Conservation (phyloP, 2,113 vertebrate genomes). For the Lamprologus speciosus region DNA sequence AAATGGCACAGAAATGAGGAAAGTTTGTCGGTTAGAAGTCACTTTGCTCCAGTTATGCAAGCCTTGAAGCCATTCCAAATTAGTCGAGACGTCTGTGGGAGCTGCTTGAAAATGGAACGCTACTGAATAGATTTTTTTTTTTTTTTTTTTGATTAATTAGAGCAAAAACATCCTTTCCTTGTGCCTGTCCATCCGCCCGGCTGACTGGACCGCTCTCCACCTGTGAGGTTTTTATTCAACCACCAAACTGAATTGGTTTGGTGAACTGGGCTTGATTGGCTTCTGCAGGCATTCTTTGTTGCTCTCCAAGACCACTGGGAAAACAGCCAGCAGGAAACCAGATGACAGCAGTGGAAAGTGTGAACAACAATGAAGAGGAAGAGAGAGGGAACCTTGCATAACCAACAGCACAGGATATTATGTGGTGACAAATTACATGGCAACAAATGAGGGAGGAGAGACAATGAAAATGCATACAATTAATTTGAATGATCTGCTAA, state of each 20-base stretch:
- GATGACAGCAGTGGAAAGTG: neutral
- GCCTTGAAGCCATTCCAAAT: conserved; percentile 11
- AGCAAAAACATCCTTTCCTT: conserved; percentile 32
- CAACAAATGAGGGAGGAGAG: neutral
- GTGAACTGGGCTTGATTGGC: conserved; percentile 13
- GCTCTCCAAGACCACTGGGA: conserved; percentile 5
- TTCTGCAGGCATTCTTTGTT: neutral
- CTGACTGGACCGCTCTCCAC: conserved; percentile 1
- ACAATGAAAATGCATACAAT: neutral
- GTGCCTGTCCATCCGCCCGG: neutral
- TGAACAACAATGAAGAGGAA: neutral
- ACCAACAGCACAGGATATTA: conserved; percentile 3
- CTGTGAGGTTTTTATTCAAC: conserved; percentile 19
- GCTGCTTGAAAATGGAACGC: conserved; percentile 10
- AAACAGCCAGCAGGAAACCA: conserved; percentile 42
- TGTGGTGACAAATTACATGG: conserved; percentile 6
- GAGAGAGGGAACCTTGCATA: conserved; percentile 2
- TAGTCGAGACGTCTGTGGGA: neutral
- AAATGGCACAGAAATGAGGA: neutral
- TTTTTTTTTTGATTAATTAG: conserved; percentile 27
- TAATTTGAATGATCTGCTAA: neutral
- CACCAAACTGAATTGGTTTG: neutral
- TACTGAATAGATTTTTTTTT: conserved; percentile 4
- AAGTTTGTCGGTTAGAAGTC: neutral
- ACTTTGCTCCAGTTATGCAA: conserved; percentile 42